Evolutionary conservation across 2,888 invertebrate species (phyloP).

Genomic region (Lasioglossum pauxillum): DNA sequence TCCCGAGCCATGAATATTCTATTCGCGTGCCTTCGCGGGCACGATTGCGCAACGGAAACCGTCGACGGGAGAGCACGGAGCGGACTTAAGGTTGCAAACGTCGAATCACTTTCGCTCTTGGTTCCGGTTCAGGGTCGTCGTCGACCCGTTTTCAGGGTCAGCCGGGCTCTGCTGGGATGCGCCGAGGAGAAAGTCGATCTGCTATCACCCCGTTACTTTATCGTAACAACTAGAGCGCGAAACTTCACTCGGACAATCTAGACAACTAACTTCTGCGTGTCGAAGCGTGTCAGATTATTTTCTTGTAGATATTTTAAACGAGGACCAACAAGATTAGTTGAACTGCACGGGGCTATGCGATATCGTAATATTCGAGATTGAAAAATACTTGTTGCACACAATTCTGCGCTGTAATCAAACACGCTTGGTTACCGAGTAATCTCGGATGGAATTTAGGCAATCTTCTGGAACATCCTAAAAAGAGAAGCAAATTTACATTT

Average conservation of each 20-base stretch:
- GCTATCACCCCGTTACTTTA: not conserved
- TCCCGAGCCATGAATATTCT: slow-evolving; percentile 68
- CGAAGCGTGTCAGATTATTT: not conserved
- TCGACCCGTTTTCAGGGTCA: slow-evolving; percentile 73
- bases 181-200: not conserved
- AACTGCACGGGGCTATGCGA: too few species aligned
- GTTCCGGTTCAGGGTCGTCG: slow-evolving; percentile 77
- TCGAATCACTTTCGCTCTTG: slow-evolving; percentile 78
- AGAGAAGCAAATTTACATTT: not conserved
- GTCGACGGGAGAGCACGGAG: slow-evolving; percentile 37
- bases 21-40: slow-evolving; percentile 70
- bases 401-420: not conserved
- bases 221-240: not conserved
- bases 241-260: not conserved
- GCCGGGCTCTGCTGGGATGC: slow-evolving; percentile 38
- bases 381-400: not conserved
- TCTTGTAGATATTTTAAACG: not conserved
- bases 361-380: too few species aligned
- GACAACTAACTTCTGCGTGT: not conserved
- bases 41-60: slow-evolving; percentile 64
- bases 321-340: not conserved
- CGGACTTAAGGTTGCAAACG: slow-evolving; percentile 58
- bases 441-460: not conserved
- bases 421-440: not conserved
- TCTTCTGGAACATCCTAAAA: not conserved